A percentile compares a stretch with the other conserved stretches of the same genome.
phyloP scores from a whole-genome alignment of 2,888 invertebrate genomes.

The Melinopterus prodromus region DNA sequence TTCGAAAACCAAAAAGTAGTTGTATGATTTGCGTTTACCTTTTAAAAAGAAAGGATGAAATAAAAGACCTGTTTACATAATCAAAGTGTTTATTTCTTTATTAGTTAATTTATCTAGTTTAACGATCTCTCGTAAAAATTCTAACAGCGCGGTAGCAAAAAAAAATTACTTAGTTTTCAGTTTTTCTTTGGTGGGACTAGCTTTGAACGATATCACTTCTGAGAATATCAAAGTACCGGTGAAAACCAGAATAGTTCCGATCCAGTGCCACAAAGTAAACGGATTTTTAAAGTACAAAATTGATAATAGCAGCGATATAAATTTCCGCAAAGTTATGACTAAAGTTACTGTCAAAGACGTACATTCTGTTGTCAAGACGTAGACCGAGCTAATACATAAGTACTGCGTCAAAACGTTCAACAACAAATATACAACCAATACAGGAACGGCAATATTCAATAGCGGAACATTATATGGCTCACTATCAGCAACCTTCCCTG shows the following conservation, averaged over 20 bases:
- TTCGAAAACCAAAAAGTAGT: conserved; percentile 14
- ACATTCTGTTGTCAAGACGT: conserved; percentile 92
- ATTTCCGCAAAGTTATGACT: conserved; percentile 95
- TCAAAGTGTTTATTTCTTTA: neutral
- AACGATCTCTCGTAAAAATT: neutral
- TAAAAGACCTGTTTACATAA: conserved; percentile 10
- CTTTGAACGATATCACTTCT: conserved; percentile 63
- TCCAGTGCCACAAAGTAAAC: conserved; percentile 91
- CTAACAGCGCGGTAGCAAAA: neutral
- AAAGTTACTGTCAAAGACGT: conserved; percentile 94
- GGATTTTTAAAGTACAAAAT: conserved; percentile 94
- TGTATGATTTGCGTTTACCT: conserved; percentile 8
- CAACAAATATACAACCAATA: conserved; percentile 78
- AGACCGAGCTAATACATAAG: conserved; percentile 94
- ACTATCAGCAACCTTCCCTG: conserved; percentile 74
- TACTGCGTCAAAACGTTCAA: conserved; percentile 91
- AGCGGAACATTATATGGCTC: conserved; percentile 66
- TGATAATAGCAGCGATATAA: conserved; percentile 93
- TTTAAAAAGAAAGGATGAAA: conserved; percentile 4
- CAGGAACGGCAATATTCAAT: conserved; percentile 72
- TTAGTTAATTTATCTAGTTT: neutral
- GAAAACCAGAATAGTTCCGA: conserved; percentile 91
- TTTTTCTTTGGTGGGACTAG: conserved; percentile 29
- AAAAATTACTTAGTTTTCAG: conserved; percentile 25
- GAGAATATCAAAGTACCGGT: conserved; percentile 93